Percentiles rank a stretch among this genome's conserved stretches.
phyloP scores from a whole-genome alignment of 2,888 invertebrate genomes.

The Stramonita haemastoma region DNA sequence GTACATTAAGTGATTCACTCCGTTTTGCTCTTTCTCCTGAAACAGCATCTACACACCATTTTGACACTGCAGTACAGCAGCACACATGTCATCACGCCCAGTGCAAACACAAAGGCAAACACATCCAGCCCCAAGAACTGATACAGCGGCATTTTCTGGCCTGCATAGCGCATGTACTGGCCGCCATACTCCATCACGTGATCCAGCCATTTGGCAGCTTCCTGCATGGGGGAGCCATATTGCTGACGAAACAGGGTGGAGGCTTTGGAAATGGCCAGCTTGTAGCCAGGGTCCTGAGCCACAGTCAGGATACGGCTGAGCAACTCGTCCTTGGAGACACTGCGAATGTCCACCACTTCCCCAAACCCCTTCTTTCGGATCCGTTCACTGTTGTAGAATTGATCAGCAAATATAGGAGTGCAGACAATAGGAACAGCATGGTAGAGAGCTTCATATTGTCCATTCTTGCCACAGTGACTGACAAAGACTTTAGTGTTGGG shows the following conservation, averaged over 20 bases:
- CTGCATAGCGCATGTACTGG: constrained; percentile 15
- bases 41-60: not conserved
- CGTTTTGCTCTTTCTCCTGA: not conserved
- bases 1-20: not conserved
- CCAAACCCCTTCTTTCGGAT: constrained; percentile 2
- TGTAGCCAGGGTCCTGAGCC: constrained; percentile 31
- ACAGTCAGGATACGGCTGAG: not conserved
- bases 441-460: constrained; percentile 61
- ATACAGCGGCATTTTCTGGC: constrained; percentile 23
- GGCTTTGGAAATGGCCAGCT: constrained; percentile 33
- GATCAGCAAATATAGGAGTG: constrained; percentile 56
- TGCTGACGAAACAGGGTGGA: constrained; percentile 34
- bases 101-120: not conserved
- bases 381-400: constrained; percentile 41
- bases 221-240: constrained; percentile 49
- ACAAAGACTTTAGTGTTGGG: constrained; percentile 56
- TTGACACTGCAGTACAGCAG: not conserved
- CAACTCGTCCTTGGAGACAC: not conserved
- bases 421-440: constrained; percentile 61
- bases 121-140: constrained; percentile 59
- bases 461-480: constrained; percentile 62
- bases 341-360: constrained; percentile 20
- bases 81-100: not conserved
- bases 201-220: constrained; percentile 46
- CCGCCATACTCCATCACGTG: constrained; percentile 24